Evolutionary conservation across 2,888 invertebrate genomes (phyloP), one percentile per base, ranked within the genome.

Genomic region (Tanypteryx hageni): DNA sequence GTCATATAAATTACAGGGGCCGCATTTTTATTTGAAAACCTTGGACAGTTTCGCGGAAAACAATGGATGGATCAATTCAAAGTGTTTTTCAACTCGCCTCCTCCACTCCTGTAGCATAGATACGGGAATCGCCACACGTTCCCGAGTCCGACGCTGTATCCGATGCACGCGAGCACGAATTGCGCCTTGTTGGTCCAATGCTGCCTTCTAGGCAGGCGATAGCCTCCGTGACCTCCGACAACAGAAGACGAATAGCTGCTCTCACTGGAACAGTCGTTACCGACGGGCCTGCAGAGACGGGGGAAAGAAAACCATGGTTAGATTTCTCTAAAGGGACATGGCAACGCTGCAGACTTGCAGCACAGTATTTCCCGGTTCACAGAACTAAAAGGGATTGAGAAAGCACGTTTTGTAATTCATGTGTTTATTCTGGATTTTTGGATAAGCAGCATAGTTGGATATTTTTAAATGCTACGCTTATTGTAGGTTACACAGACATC

Each of bases 91-190:
- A 56, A 94, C 95, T 96, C 95, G 98, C 98, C 98, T 96, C 98
- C 98, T 94, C 98, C 98, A 95, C 98, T 98, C 96, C 98, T 98
- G 95, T 98, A 98, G 95, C 98, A 98, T 94, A 98, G 96, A 95
- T 98, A 99, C 64, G 99, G 99, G 95, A 99, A 98, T 94, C 98
- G 96, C 98, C 98, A 98, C 93, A 98, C 97, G 94, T 98, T 98
- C 94, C 98, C 98, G 93, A 98, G 96, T 76, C 98, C 98, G 92
- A 98, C 98, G 92, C 98, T 98, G 95, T 98, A 98, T 56, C 98
- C 98, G 93, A 98, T 97, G 94, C 98, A 98, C 91, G 98, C 98
- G 94, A 98, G 96, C 92, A 98, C 98, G 95, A 98, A 98, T 95
- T 98, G 98, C 94, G 98, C 96, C 95, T 98, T 98, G 95, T 97